Percentiles rank a stretch among this genome's conserved stretches.
Evolutionary conservation across 2,113 vertebrate species (phyloP).

Genomic region (Hydropotes inermis): DNA sequence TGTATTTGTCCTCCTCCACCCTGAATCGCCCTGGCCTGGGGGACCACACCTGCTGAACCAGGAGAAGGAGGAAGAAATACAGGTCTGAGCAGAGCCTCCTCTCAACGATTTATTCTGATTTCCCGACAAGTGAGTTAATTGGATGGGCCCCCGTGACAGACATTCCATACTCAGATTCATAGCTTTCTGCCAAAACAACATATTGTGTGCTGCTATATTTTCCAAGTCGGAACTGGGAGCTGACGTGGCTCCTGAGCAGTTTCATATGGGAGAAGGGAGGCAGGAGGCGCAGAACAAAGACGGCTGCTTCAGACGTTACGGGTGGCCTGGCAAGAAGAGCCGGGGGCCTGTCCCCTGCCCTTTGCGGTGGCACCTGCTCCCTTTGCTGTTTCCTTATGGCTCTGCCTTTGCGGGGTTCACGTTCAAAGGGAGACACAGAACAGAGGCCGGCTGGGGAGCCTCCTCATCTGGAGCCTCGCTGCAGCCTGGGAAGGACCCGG

Average conservation of each 20-base stretch:
- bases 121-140: conserved; percentile 66
- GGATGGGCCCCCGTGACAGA: conserved; percentile 53
- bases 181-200: conserved; percentile 63
- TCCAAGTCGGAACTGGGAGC: background rate
- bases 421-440: background rate
- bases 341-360: background rate
- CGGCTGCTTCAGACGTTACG: fast-evolving
- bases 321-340: fast-evolving
- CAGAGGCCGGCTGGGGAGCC: background rate
- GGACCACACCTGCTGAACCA: background rate
- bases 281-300: background rate
- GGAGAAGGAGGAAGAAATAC: conserved; percentile 15
- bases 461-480: background rate
- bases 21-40: background rate
- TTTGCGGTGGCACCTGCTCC: background rate
- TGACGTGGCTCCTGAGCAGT: background rate
- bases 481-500: background rate
- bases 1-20: background rate
- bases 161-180: conserved; percentile 35
- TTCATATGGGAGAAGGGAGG: background rate
- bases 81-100: background rate
- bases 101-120: conserved; percentile 56
- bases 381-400: background rate
- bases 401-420: background rate
- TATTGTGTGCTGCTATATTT: conserved; percentile 40